Conservation (phyloP, 2,113 vertebrate genomes). For the Diphyllodes magnificus region DNA sequence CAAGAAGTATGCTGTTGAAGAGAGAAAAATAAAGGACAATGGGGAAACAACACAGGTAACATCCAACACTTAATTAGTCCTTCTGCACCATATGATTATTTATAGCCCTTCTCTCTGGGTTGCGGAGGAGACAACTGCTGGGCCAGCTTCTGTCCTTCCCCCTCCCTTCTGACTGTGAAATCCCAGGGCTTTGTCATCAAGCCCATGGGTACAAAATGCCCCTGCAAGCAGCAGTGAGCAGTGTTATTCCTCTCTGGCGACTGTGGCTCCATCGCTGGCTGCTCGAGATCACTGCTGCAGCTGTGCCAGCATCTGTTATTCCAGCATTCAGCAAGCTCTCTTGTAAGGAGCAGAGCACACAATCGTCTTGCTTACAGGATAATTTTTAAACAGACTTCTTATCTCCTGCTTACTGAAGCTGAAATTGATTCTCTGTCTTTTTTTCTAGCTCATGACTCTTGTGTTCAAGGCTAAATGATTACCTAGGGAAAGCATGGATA, state of each 20-base stretch:
- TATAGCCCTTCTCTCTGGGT: background rate
- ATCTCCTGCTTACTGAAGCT: background rate
- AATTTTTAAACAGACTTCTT: background rate
- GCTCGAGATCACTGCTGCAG: background rate
- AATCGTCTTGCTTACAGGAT: background rate
- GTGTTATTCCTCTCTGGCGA: fast-evolving
- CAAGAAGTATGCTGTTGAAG: background rate
- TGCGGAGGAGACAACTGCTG: background rate
- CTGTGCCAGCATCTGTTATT: background rate
- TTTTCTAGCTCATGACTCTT: background rate
- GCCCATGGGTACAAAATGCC: fast-evolving
- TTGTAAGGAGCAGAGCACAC: background rate
- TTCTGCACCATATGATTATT: background rate
- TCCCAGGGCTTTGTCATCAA: background rate
- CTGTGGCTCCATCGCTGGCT: background rate
- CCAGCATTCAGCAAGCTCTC: background rate
- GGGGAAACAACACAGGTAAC: background rate
- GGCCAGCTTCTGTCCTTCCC: background rate
- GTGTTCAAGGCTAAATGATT: background rate
- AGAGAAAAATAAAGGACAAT: background rate
- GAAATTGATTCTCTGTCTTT: background rate
- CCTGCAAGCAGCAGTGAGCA: background rate
- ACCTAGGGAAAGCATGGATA: background rate
- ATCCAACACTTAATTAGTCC: background rate
- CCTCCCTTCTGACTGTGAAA: background rate